A percentile compares a stretch with the other conserved stretches of the same genome.
phyloP scores from a whole-genome alignment of 2,888 invertebrate genomes.

The Sinopyrophorus schimmeli region DNA sequence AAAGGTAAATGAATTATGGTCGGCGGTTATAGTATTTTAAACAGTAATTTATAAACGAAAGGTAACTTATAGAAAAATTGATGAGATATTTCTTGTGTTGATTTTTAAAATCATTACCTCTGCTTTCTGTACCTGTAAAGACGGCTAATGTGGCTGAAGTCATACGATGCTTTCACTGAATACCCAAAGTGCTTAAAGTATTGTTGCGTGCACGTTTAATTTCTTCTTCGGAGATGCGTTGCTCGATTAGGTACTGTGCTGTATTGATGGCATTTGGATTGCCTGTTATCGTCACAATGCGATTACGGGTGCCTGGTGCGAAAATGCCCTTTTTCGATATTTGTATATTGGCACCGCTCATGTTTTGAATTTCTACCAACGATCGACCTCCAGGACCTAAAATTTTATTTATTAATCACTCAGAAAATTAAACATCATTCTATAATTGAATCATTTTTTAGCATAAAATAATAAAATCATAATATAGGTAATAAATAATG shows the following conservation, averaged over 20 bases:
- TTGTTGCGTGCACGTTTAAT: conserved; percentile 91
- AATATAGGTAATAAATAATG: too few relatives aligned
- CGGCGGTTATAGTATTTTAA: too few relatives aligned
- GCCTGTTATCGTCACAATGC: conserved; percentile 95
- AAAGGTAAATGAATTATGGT: too few relatives aligned
- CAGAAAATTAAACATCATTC: too few relatives aligned
- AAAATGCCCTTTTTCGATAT: conserved; percentile 98
- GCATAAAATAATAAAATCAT: too few relatives aligned
- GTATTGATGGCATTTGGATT: conserved; percentile 84
- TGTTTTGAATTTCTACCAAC: conserved; percentile 95
- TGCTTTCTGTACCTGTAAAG: conserved; percentile 41
- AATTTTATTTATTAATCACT: too few relatives aligned
- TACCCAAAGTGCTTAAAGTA: conserved; percentile 69
- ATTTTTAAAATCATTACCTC: too few relatives aligned
- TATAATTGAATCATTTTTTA: too few relatives aligned
- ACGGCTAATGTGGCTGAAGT: conserved; percentile 21
- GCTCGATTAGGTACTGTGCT: conserved; percentile 95
- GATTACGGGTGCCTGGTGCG: conserved; percentile 95
- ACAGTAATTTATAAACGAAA: too few relatives aligned
- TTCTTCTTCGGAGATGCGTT: conserved; percentile 95
- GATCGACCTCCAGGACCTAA: conserved; percentile 91
- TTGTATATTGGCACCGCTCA: conserved; percentile 96
- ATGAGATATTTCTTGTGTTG: too few relatives aligned
- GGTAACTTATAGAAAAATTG: too few relatives aligned
- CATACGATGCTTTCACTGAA: conserved; percentile 62